phyloP scores from a whole-genome alignment of 2,888 invertebrate species.

The Drosophila recens region DNA sequence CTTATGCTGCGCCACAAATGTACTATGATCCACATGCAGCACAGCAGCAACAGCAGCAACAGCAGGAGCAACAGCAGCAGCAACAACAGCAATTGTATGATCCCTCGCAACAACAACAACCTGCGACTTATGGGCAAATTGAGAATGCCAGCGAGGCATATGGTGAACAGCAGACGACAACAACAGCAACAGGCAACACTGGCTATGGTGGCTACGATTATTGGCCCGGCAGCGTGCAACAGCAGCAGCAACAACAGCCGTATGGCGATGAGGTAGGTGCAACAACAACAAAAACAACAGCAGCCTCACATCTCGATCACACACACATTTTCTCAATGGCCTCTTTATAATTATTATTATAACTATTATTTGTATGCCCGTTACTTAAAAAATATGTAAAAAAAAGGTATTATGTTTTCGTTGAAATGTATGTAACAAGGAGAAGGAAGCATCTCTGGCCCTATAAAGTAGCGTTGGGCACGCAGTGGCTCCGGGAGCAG shows the following conservation, averaged over 20 bases:
- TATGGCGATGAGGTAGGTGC: slow-evolving; percentile 72
- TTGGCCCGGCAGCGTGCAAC: slow-evolving; percentile 67
- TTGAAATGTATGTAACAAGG: no score
- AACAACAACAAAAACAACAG: background rate
- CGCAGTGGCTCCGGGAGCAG: no score
- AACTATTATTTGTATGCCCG: background rate
- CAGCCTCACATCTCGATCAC: slow-evolving; percentile 15
- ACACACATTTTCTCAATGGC: slow-evolving; percentile 19
- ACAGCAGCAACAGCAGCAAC: slow-evolving; percentile 20
- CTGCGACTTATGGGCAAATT: slow-evolving; percentile 36
- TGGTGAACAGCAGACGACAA: background rate
- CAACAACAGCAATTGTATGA: slow-evolving; percentile 47
- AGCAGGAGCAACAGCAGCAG: slow-evolving; percentile 46
- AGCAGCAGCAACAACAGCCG: slow-evolving; percentile 53
- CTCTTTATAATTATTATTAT: slow-evolving; percentile 16
- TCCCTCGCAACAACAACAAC: slow-evolving; percentile 33
- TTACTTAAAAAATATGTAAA: no score
- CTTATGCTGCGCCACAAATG: slow-evolving; percentile 35
- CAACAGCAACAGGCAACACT: background rate
- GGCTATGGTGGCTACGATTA: slow-evolving; percentile 68
- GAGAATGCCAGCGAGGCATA: slow-evolving; percentile 42
- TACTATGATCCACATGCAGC: slow-evolving; percentile 54
- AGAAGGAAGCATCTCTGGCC: no score
- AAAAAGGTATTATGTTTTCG: no score
- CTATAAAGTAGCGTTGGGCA: no score